Evolutionary conservation across 2,113 vertebrate species (phyloP).

Genomic region (Erpornis zantholeuca): DNA sequence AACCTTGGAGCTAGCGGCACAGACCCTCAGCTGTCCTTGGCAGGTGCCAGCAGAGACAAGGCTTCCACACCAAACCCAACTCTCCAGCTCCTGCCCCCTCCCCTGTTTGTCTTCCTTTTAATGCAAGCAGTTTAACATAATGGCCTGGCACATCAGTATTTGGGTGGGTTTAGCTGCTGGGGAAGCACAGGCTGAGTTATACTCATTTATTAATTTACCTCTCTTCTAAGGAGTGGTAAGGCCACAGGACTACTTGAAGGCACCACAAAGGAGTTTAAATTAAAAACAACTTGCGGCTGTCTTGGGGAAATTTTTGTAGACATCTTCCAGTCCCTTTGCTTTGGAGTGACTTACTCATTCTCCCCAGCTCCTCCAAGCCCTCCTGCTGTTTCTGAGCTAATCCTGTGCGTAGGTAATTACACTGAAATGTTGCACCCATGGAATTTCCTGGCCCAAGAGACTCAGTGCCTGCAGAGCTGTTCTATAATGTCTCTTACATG

Average conservation of each 20-base stretch:
- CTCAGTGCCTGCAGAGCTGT: background rate
- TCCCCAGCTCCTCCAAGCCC: background rate
- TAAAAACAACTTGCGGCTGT: background rate
- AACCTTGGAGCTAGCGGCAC: background rate
- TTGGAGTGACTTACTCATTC: background rate
- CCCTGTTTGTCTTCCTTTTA: background rate
- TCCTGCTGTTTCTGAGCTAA: background rate
- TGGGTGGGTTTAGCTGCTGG: background rate
- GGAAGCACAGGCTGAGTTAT: background rate
- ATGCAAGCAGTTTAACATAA: background rate
- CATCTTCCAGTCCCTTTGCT: background rate
- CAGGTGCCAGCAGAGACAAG: background rate
- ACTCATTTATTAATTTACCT: background rate
- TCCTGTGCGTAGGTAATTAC: background rate
- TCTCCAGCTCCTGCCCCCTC: background rate
- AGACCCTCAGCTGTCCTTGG: background rate
- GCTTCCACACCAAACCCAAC: background rate
- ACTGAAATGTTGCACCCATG: background rate
- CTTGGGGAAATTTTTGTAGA: background rate
- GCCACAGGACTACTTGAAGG: background rate
- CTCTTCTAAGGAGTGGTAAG: background rate
- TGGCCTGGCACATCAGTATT: background rate
- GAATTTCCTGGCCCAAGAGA: background rate
- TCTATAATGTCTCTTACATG: accelerated
- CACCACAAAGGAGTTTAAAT: accelerated